Evolutionary conservation across 2,797 vertebrate species (phyloP).

Genomic region (Alauda arvensis): DNA sequence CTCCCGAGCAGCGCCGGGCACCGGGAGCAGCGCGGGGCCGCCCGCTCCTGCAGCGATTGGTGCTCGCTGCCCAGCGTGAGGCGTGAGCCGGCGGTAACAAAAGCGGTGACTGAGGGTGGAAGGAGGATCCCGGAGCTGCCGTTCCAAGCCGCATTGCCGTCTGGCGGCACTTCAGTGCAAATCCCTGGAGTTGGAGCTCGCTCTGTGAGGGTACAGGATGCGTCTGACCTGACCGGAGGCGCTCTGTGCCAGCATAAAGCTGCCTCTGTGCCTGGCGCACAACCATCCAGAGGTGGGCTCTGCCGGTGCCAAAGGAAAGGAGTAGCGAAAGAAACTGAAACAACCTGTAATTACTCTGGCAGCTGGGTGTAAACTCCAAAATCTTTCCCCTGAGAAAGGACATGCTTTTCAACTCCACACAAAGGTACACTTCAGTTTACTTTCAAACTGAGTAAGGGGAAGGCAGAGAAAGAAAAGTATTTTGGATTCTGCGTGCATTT

Average conservation of each 20-base stretch:
- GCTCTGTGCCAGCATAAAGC: background rate
- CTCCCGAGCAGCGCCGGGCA: accelerated
- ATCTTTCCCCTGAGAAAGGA: background rate
- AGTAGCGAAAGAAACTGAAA: background rate
- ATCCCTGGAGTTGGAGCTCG: too few species aligned
- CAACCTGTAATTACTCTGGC: background rate
- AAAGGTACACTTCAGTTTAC: accelerated
- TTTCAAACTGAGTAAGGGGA: background rate
- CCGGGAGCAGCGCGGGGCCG: accelerated
- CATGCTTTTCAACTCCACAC: background rate
- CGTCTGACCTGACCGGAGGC: background rate
- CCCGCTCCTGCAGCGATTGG: accelerated
- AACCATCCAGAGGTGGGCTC: background rate
- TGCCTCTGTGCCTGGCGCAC: background rate
- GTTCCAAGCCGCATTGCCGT: accelerated
- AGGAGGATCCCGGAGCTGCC: background rate
- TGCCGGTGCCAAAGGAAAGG: background rate
- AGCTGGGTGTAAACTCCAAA: background rate
- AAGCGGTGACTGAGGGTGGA: too few species aligned
- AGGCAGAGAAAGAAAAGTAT: background rate
- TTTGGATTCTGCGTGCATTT: background rate
- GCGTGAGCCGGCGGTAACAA: background rate
- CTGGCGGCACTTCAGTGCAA: accelerated
- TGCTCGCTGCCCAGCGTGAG: accelerated
- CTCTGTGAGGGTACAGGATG: accelerated